A percentile compares a stretch with the other conserved stretches of the same genome.
Conservation (phyloP, 2,113 vertebrate genomes). For the Lycaon pictus region DNA sequence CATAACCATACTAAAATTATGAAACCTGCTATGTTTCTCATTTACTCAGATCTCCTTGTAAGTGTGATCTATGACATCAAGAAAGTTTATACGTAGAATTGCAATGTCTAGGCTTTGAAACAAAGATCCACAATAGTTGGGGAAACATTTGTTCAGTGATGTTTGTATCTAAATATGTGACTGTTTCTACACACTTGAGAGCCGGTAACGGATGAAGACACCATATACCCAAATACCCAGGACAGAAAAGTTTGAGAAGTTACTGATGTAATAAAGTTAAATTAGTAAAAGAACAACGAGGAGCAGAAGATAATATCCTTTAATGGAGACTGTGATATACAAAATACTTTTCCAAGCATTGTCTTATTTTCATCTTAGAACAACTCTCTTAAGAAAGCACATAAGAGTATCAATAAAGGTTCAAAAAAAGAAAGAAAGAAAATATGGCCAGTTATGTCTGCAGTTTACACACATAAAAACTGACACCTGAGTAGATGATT, state of each 20-base stretch:
- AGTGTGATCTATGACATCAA: not conserved
- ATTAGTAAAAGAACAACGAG: not conserved
- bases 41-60: not conserved
- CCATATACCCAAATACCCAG: not conserved
- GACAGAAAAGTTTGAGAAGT: not conserved
- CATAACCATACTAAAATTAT: conserved; percentile 16
- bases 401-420: not conserved
- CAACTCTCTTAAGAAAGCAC: not conserved
- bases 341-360: not conserved
- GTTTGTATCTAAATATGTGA: conserved; percentile 13
- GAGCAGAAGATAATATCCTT: not conserved
- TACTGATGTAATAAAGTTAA: not conserved
- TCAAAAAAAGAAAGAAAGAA: not conserved
- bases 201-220: conserved; percentile 30
- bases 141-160: not conserved
- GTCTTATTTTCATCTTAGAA: not conserved
- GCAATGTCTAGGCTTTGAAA: conserved; percentile 22
- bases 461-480: not conserved
- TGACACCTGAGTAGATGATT: not conserved
- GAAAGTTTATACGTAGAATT: not conserved
- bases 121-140: not conserved
- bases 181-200: not conserved
- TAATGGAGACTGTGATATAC: not conserved
- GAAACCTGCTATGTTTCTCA: not conserved
- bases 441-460: not conserved